A percentile compares a stretch with the other conserved stretches of the same genome.
Conservation (phyloP, 2,797 vertebrate species). For the Molossus molossus region DNA sequence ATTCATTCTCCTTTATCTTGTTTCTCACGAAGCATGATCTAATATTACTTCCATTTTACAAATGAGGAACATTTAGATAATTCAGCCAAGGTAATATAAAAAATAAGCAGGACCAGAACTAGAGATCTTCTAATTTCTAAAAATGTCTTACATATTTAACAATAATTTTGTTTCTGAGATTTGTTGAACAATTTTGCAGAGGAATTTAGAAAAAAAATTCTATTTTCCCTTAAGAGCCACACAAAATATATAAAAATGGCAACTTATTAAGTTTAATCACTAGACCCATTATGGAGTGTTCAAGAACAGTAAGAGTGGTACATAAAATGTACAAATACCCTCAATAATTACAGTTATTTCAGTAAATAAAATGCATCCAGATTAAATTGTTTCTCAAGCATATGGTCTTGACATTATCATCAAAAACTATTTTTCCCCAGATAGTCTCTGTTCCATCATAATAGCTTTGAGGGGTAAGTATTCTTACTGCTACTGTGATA, state of each 20-base stretch:
- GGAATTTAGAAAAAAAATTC: not conserved
- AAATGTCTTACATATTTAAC: not conserved
- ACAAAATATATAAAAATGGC: not conserved
- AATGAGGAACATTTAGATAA: constrained; percentile 49
- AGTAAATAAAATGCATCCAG: not conserved
- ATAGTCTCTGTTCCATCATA: not conserved
- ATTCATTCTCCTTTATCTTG: constrained; percentile 15
- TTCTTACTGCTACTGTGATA: not conserved
- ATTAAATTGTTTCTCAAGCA: not conserved
- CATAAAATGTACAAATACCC: not conserved
- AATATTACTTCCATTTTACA: not conserved
- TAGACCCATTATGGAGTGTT: not conserved
- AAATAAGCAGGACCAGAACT: not conserved
- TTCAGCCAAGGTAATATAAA: not conserved
- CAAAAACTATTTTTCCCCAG: not conserved
- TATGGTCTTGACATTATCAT: not conserved
- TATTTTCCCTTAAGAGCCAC: not conserved
- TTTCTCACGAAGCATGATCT: not conserved
- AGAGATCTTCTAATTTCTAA: not conserved
- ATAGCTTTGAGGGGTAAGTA: not conserved
- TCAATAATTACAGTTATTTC: not conserved
- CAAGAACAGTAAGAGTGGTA: not conserved
- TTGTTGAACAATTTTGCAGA: not conserved
- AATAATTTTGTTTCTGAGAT: not conserved
- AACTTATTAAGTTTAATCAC: not conserved